Conservation (phyloP, 2,797 vertebrate species). For the Enteromius treurensis region DNA sequence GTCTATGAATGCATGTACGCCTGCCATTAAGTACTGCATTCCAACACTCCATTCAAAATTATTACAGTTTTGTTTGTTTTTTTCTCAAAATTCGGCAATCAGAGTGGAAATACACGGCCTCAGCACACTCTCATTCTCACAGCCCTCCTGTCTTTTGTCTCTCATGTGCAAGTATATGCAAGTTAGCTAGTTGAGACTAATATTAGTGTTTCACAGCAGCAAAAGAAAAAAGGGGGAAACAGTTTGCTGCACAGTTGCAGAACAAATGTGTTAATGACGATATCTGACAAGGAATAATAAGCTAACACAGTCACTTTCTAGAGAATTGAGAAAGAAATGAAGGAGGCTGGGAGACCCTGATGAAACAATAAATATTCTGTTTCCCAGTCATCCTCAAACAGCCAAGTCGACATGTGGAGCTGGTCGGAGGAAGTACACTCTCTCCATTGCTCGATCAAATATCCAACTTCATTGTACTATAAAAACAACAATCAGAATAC, state of each 20-base stretch:
- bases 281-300: constrained; percentile 74
- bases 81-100: constrained; percentile 69
- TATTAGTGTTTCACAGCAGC: constrained; percentile 93
- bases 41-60: constrained; percentile 86
- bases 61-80: constrained; percentile 69
- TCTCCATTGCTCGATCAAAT: constrained; percentile 67
- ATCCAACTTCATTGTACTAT: constrained; percentile 67
- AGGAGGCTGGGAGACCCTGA: constrained; percentile 40
- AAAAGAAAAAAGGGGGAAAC: constrained; percentile 55
- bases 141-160: constrained; percentile 81
- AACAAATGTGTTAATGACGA: constrained; percentile 71
- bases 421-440: constrained; percentile 53
- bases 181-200: constrained; percentile 90
- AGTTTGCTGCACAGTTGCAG: constrained; percentile 73
- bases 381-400: constrained; percentile 59
- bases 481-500: constrained; percentile 86
- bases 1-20: constrained; percentile 89
- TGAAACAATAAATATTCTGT: constrained; percentile 51
- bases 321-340: constrained; percentile 61
- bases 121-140: constrained; percentile 83
- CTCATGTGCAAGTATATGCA: constrained; percentile 96
- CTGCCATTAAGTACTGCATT: constrained; percentile 90
- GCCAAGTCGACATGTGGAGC: constrained; percentile 55
- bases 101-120: constrained; percentile 88
- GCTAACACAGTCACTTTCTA: constrained; percentile 61